Conservation (phyloP, 2,888 invertebrate genomes). For the Rapana venosa region DNA sequence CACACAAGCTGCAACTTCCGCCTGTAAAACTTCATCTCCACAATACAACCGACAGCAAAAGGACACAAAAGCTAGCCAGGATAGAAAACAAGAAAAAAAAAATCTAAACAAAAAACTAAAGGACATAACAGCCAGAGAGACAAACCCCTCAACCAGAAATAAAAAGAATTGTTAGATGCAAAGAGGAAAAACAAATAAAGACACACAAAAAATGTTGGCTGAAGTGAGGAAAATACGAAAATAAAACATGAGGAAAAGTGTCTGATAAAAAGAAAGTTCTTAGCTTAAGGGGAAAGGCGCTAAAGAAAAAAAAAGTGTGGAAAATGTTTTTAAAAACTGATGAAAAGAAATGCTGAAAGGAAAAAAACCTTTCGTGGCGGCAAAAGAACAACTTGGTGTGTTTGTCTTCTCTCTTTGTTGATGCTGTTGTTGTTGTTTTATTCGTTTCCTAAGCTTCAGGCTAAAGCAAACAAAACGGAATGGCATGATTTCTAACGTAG, state of each 20-base stretch:
- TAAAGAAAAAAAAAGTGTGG: background rate
- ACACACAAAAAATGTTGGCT: background rate
- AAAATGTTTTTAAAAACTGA: background rate
- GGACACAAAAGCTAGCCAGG: background rate
- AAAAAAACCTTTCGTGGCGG: too few species aligned
- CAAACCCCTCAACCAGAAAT: too few species aligned
- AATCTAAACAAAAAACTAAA: background rate
- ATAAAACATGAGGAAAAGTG: background rate
- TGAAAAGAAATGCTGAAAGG: background rate
- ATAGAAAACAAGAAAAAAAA: background rate
- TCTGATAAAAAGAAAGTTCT: background rate
- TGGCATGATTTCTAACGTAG: too few species aligned
- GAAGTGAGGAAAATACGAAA: background rate
- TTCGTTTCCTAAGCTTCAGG: too few species aligned
- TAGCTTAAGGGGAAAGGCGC: background rate
- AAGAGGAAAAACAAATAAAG: background rate
- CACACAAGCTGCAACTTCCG: too few species aligned
- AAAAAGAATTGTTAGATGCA: background rate
- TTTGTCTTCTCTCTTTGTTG: too few species aligned
- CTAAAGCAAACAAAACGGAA: too few species aligned
- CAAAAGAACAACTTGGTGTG: too few species aligned
- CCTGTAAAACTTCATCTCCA: background rate
- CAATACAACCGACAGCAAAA: background rate
- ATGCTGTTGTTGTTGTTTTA: too few species aligned
- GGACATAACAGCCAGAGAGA: too few species aligned